Evolutionary conservation across 2,888 invertebrate species (phyloP).

Genomic region (Calliphora vomitoria): DNA sequence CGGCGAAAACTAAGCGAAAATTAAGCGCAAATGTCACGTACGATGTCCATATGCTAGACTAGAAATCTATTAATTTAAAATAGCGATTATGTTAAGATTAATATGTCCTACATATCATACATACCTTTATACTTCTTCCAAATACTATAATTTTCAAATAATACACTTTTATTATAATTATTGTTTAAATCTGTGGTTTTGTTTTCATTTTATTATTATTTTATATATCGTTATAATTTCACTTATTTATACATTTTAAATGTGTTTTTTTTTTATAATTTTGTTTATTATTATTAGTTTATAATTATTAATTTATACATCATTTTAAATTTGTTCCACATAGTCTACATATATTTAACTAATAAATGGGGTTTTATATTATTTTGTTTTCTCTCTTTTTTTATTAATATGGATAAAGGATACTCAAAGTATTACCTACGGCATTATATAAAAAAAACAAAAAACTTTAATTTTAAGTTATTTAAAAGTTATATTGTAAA

Average conservation of each 20-base stretch:
- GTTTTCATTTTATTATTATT: slow-evolving; percentile 62
- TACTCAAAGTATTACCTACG: slow-evolving; percentile 24
- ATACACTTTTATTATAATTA: slow-evolving; percentile 9
- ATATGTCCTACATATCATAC: not conserved
- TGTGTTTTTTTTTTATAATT: slow-evolving; percentile 50
- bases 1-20: no score
- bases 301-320: slow-evolving; percentile 66
- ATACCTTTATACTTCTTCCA: not conserved
- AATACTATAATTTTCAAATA: not conserved
- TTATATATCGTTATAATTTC: slow-evolving; percentile 66
- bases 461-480: not conserved
- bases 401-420: slow-evolving; percentile 30
- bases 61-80: no score
- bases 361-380: slow-evolving; percentile 42
- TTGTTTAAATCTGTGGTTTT: slow-evolving; percentile 68
- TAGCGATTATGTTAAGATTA: no score
- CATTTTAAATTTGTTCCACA: slow-evolving; percentile 71
- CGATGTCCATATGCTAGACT: no score
- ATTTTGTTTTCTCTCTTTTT: slow-evolving; percentile 16
- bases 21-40: no score
- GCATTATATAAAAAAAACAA: not conserved
- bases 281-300: slow-evolving; percentile 48
- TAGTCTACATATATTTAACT: slow-evolving; percentile 71
- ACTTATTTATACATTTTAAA: slow-evolving; percentile 65
- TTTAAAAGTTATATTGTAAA: not conserved